Evolutionary conservation across 2,113 vertebrate species (phyloP).

Genomic region (Prinia subflava): DNA sequence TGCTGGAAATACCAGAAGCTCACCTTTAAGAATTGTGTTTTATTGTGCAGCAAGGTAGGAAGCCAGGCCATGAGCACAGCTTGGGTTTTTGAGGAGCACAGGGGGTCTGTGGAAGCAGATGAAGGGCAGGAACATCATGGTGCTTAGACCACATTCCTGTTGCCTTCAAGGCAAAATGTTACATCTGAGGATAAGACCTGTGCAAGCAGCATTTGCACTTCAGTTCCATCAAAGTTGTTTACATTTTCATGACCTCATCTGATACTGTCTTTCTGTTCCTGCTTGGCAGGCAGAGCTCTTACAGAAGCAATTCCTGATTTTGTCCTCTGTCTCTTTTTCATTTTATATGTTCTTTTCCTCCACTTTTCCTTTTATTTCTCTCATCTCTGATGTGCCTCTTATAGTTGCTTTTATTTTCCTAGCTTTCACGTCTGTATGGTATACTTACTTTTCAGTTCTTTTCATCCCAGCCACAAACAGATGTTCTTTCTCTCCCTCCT

Average conservation of each 20-base stretch:
- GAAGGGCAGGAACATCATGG: neutral
- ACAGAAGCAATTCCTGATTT: neutral
- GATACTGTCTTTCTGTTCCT: neutral
- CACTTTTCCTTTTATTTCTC: neutral
- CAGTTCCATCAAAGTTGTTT: neutral
- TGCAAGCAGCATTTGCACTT: neutral
- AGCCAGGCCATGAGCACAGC: fast-evolving
- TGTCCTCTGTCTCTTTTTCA: neutral
- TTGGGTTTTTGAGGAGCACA: neutral
- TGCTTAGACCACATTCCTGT: neutral
- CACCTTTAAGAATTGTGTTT: neutral
- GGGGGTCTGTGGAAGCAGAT: neutral
- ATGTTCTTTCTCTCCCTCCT: neutral
- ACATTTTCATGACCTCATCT: neutral
- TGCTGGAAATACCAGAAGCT: neutral
- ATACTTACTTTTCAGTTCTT: neutral
- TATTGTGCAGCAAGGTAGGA: neutral
- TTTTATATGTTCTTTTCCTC: neutral
- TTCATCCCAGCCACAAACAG: neutral
- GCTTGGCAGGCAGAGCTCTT: neutral
- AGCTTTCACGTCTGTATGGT: neutral
- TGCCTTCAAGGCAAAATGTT: slow-evolving; percentile 13
- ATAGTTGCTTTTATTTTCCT: neutral
- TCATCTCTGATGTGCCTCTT: neutral
- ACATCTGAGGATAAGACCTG: neutral